Evolutionary conservation across 2,797 vertebrate genomes (phyloP).

Genomic region (Lycodopsis pacificus): DNA sequence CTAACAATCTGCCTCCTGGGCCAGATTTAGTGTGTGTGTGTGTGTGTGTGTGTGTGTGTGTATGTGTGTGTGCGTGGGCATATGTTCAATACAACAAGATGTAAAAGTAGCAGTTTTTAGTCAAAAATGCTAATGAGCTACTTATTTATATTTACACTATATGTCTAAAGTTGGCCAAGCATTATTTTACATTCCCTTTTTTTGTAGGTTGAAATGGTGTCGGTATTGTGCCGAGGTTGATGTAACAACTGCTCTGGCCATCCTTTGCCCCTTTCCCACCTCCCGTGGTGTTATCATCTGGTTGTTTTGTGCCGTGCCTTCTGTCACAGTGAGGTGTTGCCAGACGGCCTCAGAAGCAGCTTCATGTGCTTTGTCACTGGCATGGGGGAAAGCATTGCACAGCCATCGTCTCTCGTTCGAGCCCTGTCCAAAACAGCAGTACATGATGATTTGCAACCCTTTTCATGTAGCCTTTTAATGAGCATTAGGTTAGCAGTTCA

Average conservation of each 20-base stretch:
- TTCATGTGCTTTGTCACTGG: conserved; percentile 52
- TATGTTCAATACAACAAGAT: not conserved
- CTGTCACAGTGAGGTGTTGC: conserved; percentile 63
- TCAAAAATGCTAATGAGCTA: not conserved
- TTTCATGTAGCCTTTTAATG: conserved; percentile 12
- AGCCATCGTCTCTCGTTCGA: conserved; percentile 14
- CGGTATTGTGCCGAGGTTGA: conserved; percentile 17
- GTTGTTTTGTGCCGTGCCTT: conserved; percentile 60
- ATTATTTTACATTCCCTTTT: not conserved
- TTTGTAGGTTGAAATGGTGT: conserved; percentile 5
- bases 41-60: too few relatives aligned
- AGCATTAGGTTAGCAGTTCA: conserved; percentile 1
- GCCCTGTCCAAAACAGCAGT: conserved; percentile 7
- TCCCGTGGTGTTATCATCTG: conserved; percentile 74
- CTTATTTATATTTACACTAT: not conserved
- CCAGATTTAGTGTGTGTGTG: not conserved
- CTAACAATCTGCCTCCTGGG: not conserved
- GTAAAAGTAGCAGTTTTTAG: not conserved
- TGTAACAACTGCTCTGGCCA: conserved; percentile 41
- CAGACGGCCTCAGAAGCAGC: conserved; percentile 55
- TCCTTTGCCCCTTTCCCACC: conserved; percentile 53
- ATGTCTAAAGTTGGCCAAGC: not conserved
- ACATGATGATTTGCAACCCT: conserved; percentile 20
- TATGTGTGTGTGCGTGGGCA: too few relatives aligned
- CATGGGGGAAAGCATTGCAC: conserved; percentile 32